Evolutionary conservation across 2,113 vertebrate species (phyloP).

Genomic region (Conger conger): DNA sequence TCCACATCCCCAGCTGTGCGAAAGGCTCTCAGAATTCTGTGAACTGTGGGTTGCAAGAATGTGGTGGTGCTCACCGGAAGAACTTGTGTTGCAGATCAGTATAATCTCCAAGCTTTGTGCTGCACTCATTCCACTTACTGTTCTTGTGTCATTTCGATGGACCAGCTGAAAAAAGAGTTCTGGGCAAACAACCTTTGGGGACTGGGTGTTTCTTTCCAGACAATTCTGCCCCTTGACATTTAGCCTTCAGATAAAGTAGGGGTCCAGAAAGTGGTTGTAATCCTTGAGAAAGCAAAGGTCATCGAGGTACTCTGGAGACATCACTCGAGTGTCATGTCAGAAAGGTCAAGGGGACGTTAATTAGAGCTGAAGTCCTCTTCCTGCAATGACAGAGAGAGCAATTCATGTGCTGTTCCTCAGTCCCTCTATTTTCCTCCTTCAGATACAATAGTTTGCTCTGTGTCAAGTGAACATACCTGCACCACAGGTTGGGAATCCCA

Average conservation of each 20-base stretch:
- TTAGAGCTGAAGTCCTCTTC: slow-evolving; percentile 53
- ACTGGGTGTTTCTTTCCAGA: slow-evolving; percentile 36
- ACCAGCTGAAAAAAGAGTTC: neutral
- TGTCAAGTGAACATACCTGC: no score
- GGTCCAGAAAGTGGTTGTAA: slow-evolving; percentile 47
- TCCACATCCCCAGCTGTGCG: no score
- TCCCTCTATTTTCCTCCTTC: neutral
- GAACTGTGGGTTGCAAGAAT: no score
- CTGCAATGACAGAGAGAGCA: slow-evolving; percentile 29
- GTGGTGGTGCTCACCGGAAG: no score
- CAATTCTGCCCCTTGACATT: slow-evolving; percentile 57
- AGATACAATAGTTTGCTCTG: neutral
- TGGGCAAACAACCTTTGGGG: slow-evolving; percentile 21
- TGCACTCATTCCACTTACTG: no score
- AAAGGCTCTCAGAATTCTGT: no score
- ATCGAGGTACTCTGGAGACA: slow-evolving; percentile 16
- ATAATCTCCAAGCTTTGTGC: no score
- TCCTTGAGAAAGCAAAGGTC: slow-evolving; percentile 50
- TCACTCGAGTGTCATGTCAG: neutral
- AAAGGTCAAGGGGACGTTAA: slow-evolving; percentile 60
- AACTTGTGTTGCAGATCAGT: no score
- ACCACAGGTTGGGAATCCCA: no score
- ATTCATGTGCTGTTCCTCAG: slow-evolving; percentile 6
- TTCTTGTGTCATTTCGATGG: no score
- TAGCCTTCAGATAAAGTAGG: slow-evolving; percentile 43